Conservation (phyloP, 1,140 invertebrate species). For the Oncopodura yosiiana region DNA sequence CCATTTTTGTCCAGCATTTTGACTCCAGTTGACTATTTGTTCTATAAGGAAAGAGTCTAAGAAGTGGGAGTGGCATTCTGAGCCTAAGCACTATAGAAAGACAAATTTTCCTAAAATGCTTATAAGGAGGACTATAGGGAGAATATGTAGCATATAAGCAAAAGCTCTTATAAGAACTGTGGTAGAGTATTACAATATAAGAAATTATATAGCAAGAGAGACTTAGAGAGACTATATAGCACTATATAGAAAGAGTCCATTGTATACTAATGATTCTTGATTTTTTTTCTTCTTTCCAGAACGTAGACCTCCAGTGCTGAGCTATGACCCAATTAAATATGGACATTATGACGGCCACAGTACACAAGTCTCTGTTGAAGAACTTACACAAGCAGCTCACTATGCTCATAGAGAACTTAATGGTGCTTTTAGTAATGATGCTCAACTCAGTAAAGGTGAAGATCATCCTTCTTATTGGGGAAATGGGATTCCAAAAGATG, state of each 20-base stretch:
- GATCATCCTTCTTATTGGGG: conserved; percentile 33
- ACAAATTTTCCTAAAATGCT: too few species aligned
- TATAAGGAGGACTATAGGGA: too few species aligned
- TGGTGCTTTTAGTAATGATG: conserved; percentile 16
- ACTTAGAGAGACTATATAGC: too few species aligned
- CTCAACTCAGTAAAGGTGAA: conserved; percentile 21
- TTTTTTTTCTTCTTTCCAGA: conserved; percentile 10
- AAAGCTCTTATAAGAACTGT: too few species aligned
- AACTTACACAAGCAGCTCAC: conserved; percentile 12
- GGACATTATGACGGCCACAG: conserved; percentile 17
- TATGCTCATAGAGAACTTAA: conserved; percentile 19
- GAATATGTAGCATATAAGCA: too few species aligned
- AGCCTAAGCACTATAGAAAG: too few species aligned
- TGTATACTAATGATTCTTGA: not conserved
- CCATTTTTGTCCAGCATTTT: too few species aligned
- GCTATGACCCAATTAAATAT: conserved; percentile 17
- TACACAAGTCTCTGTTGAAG: conserved; percentile 6
- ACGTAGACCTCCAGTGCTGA: conserved; percentile 13
- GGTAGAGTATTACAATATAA: too few species aligned
- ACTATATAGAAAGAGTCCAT: not conserved
- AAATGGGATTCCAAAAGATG: conserved; percentile 24
- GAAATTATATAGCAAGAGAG: too few species aligned
- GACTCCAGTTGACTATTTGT: too few species aligned
- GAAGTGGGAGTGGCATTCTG: too few species aligned
- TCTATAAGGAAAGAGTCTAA: too few species aligned